Evolutionary conservation across 2,888 invertebrate genomes (phyloP).

Genomic region (Calameuta filiformis): DNA sequence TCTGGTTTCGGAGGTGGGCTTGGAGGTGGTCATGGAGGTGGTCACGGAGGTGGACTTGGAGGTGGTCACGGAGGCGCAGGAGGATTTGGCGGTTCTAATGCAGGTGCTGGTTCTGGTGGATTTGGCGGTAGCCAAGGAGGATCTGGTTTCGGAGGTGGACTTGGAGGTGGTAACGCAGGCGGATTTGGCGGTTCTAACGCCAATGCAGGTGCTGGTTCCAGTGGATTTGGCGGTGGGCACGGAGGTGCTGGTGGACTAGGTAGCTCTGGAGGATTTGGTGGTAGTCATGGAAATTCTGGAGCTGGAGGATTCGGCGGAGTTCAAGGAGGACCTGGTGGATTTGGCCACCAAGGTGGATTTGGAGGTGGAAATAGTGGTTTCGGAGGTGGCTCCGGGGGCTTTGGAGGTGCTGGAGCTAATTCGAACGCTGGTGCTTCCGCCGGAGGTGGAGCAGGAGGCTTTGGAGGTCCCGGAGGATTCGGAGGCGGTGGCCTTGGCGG

Average conservation of each 20-base stretch:
- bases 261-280: slow-evolving; percentile 9
- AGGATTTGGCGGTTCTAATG: slow-evolving; percentile 9
- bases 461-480: not conserved
- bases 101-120: slow-evolving; percentile 2
- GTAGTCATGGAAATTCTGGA: slow-evolving; percentile 5
- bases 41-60: slow-evolving; percentile 6
- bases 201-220: not conserved
- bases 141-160: slow-evolving; percentile 10
- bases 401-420: slow-evolving; percentile 14
- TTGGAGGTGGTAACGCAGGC: slow-evolving; percentile 17
- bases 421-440: not conserved
- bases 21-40: slow-evolving; percentile 13
- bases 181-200: slow-evolving; percentile 10
- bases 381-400: slow-evolving; percentile 13
- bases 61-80: slow-evolving; percentile 17
- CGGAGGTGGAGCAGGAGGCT: slow-evolving; percentile 13
- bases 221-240: slow-evolving; percentile 15
- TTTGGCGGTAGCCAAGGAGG: slow-evolving; percentile 10
- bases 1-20: slow-evolving; percentile 10
- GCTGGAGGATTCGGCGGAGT: slow-evolving; percentile 9
- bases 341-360: slow-evolving; percentile 10
- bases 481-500: slow-evolving; percentile 7
- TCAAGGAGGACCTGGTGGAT: slow-evolving; percentile 10
- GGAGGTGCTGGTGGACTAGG: slow-evolving; percentile 12
- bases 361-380: slow-evolving; percentile 3